Base-by-base conservation (phyloP, 2,797 vertebrate species). In the Myiotriccus ornatus region DNA sequence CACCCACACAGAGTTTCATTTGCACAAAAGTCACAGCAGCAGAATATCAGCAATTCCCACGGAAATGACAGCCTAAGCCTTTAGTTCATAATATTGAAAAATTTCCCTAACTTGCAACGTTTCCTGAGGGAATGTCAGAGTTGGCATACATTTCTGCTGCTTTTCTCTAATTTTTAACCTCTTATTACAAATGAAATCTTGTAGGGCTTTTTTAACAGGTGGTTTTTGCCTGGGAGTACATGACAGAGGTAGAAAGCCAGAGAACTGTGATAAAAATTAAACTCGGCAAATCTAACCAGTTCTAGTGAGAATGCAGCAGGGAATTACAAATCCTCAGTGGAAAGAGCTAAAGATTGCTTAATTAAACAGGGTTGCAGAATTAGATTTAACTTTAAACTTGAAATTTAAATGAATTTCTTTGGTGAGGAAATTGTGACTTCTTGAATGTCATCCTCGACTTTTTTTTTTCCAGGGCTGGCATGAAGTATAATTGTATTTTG, bases 291-390 rank as follows among this genome's bases (percentile, higher is more conserved):
- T 97, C 92, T 97, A 95, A 87, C 81, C 60, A 97, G 82, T 91
- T 90, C 74, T 94, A 71, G 81, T 94, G 85, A 93, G 94, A 97
- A 97, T 74, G 81, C 86, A 96, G 89, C 12, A 94, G 89, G 91
- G 95, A 97, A 96, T 96, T 97, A 69, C 46, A 96, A 96, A 93
- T 96, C 92, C 95, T 97, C 57, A 78, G 88, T 96, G 95, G 95
- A 94, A 97, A 97, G 92, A 97, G 75, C 71, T 94, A 84, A 97
- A 89, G 90, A 95, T 97, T 97, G 96, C 95, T 96, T 98, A 97
- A 97, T 97, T 98, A 98, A 98, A 95, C 75, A 96, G 56, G 75
- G 69, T 95, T 97, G 94, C 93, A 95, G 93, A 97, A 97, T 97
- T 97, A 97, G 81, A 94, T 97, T 96, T 94, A 93, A 89, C 92